Evolutionary conservation across 1,140 invertebrate species (phyloP).

Genomic region (Dreissena rostriformis): DNA sequence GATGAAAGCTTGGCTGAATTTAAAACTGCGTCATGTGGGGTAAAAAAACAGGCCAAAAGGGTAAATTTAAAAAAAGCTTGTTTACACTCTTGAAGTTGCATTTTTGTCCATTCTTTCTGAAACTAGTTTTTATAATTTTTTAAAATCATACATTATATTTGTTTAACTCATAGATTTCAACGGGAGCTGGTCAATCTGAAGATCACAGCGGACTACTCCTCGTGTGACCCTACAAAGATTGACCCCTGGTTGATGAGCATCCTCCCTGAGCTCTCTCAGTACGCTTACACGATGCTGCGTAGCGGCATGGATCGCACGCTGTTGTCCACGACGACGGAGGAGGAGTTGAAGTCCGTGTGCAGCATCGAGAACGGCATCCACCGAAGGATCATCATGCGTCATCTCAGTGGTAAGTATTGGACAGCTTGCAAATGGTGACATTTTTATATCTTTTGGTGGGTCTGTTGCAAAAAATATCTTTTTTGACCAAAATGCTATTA

Average conservation of each 20-base stretch:
- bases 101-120: no score
- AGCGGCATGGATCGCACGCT: slow-evolving; percentile 95
- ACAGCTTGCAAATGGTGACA: no score
- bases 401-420: slow-evolving; percentile 91
- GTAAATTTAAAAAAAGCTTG: no score
- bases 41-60: no score
- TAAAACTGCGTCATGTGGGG: no score
- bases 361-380: slow-evolving; percentile 97
- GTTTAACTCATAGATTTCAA: slow-evolving; percentile 87
- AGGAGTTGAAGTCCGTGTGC: slow-evolving; percentile 94
- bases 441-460: no score
- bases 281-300: slow-evolving; percentile 98
- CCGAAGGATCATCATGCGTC: slow-evolving; percentile 92
- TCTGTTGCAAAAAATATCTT: no score
- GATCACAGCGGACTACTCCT: slow-evolving; percentile 98
- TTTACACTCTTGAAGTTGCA: no score
- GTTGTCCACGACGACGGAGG: slow-evolving; percentile 88
- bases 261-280: slow-evolving; percentile 95
- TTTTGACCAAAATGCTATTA: no score
- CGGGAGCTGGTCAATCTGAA: slow-evolving; percentile 97
- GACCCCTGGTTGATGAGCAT: slow-evolving; percentile 95
- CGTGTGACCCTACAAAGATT: slow-evolving; percentile 94
- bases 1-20: no score
- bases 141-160: no score
- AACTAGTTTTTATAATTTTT: no score